These are phyloP conservation scores for Drosophila rubida DNA, from an alignment of 2,888 invertebrate genomes.

Conservation along the genomic window DNA sequence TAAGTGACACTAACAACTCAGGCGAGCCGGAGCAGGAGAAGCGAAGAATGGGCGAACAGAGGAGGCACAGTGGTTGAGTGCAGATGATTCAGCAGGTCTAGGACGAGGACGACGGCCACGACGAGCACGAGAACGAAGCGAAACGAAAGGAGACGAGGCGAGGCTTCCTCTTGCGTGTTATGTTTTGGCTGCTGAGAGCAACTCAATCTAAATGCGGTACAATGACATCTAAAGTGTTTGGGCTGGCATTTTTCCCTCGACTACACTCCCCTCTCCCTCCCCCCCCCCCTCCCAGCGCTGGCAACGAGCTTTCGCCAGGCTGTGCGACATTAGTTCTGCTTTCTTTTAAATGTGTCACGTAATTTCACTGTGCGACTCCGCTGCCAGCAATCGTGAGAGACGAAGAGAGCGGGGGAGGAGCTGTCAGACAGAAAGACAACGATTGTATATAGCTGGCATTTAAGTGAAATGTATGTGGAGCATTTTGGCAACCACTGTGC, in stretches of 20 bases:
- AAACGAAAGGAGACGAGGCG: slow-evolving; percentile 9
- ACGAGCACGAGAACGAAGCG: slow-evolving; percentile 1
- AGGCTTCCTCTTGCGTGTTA: slow-evolving; percentile 58
- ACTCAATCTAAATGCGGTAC: slow-evolving; percentile 82
- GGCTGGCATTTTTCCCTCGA: slow-evolving; percentile 45
- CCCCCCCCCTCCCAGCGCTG: background rate
- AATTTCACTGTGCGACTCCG: slow-evolving; percentile 58
- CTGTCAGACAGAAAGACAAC: slow-evolving; percentile 31
- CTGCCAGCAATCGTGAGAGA: slow-evolving; percentile 14
- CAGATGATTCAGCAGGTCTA: slow-evolving; percentile 12
- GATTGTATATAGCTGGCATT: slow-evolving; percentile 78
- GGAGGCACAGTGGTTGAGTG: background rate
- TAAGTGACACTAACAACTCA: slow-evolving; percentile 79
- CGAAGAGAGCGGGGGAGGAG: slow-evolving; percentile 2
- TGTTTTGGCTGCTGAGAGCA: slow-evolving; percentile 79
- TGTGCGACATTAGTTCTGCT: slow-evolving; percentile 76
- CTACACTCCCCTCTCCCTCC: slow-evolving; percentile 18
- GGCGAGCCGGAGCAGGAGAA: slow-evolving; percentile 14
- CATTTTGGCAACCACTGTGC: slow-evolving; percentile 56
- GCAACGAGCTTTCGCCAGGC: slow-evolving; percentile 35
- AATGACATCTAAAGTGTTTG: slow-evolving; percentile 81
- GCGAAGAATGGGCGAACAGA: background rate
- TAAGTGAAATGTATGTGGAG: slow-evolving; percentile 75
- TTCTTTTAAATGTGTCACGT: slow-evolving; percentile 80
- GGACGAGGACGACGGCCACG: slow-evolving; percentile 9